A percentile compares a stretch with the other conserved stretches of the same genome.
These are phyloP conservation scores for Linnaemya tessellans DNA, from an alignment of 2,888 invertebrate species.

Conservation along the genomic window DNA sequence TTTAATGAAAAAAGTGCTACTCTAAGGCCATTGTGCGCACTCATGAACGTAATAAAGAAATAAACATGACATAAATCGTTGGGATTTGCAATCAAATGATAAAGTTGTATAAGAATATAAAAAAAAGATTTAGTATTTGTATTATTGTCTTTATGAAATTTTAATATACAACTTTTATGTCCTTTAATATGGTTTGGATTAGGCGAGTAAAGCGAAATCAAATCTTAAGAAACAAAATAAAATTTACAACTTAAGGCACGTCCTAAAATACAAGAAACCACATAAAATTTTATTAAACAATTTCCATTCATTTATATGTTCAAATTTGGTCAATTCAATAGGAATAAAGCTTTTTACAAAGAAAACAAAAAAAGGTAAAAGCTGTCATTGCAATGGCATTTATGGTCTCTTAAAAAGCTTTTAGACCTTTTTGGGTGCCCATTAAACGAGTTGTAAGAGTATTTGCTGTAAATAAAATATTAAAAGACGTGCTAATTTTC, in stretches of 20 bases:
- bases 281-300: constrained; percentile 38
- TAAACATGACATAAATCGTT: constrained; percentile 12
- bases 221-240: background rate
- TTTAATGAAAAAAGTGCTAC: constrained; percentile 7
- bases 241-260: background rate
- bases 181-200: constrained; percentile 10
- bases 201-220: constrained; percentile 19
- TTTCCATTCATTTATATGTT: constrained; percentile 38
- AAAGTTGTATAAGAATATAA: constrained; percentile 1
- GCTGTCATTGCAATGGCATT: background rate
- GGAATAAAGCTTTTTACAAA: constrained; percentile 42
- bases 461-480: too few species aligned
- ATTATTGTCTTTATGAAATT: background rate
- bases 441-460: background rate
- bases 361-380: background rate
- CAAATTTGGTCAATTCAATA: constrained; percentile 52
- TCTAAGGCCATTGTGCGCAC: background rate
- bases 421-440: constrained; percentile 12
- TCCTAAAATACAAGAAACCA: background rate
- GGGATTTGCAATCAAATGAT: constrained; percentile 7
- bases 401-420: constrained; percentile 31
- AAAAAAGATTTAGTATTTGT: background rate
- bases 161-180: constrained; percentile 24
- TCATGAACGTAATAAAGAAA: constrained; percentile 4
- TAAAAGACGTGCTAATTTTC: too few species aligned